Percentiles rank a stretch among this genome's conserved stretches.
Conservation (phyloP, 92 coral and sea anemone genomes). For the Siderastrea radians region DNA sequence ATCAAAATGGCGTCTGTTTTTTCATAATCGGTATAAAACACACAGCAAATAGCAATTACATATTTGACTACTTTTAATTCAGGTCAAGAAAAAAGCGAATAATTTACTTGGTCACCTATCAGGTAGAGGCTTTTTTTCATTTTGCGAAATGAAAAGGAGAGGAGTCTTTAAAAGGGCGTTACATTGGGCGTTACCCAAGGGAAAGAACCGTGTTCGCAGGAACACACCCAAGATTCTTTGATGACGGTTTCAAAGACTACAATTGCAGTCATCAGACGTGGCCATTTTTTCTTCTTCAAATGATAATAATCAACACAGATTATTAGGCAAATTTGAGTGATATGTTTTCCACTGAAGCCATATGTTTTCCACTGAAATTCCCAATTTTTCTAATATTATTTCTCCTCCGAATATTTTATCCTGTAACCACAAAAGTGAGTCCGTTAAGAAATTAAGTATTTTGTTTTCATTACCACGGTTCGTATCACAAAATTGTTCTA, state of each 20-base stretch:
- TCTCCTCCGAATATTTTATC: not conserved
- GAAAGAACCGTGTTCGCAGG: not conserved
- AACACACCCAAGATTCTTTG: not conserved
- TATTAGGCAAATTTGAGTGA: too few relatives aligned
- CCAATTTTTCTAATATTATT: not conserved
- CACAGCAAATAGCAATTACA: constrained; percentile 23
- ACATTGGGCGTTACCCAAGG: not conserved
- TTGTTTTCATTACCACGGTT: not conserved
- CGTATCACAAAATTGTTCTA: not conserved
- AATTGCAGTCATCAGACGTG: not conserved
- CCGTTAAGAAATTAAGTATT: not conserved
- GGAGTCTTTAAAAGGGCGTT: constrained; percentile 15
- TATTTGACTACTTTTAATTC: constrained; percentile 25
- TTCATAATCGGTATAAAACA: constrained; percentile 22
- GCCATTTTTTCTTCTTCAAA: not conserved
- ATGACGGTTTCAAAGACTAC: not conserved
- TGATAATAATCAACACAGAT: not conserved
- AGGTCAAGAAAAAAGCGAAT: not conserved
- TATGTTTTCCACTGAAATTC: not conserved
- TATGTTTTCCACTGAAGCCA: too few relatives aligned
- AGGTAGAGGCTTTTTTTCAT: not conserved
- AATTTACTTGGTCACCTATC: not conserved
- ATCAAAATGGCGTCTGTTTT: not conserved
- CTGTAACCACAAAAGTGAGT: not conserved
- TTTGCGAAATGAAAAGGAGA: not conserved